Evolutionary conservation across 2,797 vertebrate genomes (phyloP), one percentile per base, ranked within the genome.

Genomic region (Coendou prehensilis): DNA sequence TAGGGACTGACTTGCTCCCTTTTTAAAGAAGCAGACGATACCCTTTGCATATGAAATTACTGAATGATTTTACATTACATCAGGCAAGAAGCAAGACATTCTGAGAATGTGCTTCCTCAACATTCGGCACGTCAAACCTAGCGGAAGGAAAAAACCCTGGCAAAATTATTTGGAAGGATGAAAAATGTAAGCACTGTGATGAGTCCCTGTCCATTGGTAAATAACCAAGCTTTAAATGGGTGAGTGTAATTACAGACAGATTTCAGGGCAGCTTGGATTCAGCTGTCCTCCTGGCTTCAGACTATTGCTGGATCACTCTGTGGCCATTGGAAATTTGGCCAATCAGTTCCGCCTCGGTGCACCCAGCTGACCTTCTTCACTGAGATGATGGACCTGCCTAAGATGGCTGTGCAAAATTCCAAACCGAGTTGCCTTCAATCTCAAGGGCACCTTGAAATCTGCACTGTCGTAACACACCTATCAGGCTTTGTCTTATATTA

Each of bases 221-320:
- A 96, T 45, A 96, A 91, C 52, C 86, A 96, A 97, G 89, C 47
- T 81, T 92, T n/a, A 96, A 95, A 93, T 84, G 92, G 50, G 93
- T 85, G 91, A 84, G 82, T 80, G 61, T 97, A 97, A 98, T 95
- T 97, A 93, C 94, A 97, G 87, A 94, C 96, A 96, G 84, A 98
- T 98, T 97, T 84, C 37, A 84, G 85, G 54, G 79, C 86, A 84
- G 75, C 90, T 84, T 96, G 92, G 82, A 94, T 93, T 93, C 98
- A 98, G 97, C 97, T 98, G 92, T 97, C 93, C 88, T 76, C 73
- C 13, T 85, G 50, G 94, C 33, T 33, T 28, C 84, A 90, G 64
- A 57, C 89, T 91, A 17, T 52, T 83, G 71, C 93, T 91, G 67
- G 96, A 81, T 95, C 76, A 41, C 81, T 97, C 71, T 91, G 47